These are phyloP conservation scores for Electrona antarctica DNA, from an alignment of 2,113 vertebrate species.

Conservation along the genomic window DNA sequence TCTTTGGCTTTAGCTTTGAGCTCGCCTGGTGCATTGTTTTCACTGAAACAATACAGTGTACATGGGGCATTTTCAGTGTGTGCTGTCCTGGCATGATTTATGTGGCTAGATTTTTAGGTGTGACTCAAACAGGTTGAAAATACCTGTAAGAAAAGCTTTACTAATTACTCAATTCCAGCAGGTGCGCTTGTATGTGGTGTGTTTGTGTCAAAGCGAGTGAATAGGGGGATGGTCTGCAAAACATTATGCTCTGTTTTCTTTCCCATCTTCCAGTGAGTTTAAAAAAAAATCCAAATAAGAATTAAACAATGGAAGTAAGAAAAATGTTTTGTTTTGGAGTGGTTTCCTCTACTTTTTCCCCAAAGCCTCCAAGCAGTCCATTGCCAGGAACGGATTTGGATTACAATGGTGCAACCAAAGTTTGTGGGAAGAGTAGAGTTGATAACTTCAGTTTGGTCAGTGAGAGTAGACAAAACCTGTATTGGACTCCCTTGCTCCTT, in stretches of 20 bases:
- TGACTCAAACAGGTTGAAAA: slow-evolving; percentile 56
- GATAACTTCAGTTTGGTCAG: not conserved
- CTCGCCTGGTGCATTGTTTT: slow-evolving; percentile 67
- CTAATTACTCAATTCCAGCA: slow-evolving; percentile 75
- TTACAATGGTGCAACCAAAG: slow-evolving; percentile 11
- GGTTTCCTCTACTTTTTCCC: slow-evolving; percentile 37
- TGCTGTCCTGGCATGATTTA: slow-evolving; percentile 38
- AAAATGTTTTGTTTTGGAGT: slow-evolving; percentile 18
- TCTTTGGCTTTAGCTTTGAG: slow-evolving; percentile 31
- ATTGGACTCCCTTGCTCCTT: slow-evolving; percentile 11
- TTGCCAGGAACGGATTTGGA: slow-evolving; percentile 23
- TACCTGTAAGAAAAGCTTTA: slow-evolving; percentile 81
- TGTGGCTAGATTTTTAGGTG: slow-evolving; percentile 64
- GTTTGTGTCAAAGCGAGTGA: slow-evolving; percentile 28
- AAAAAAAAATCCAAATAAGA: slow-evolving; percentile 6
- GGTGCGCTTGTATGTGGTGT: slow-evolving; percentile 55
- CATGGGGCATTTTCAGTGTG: slow-evolving; percentile 57
- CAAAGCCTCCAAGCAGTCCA: slow-evolving; percentile 29
- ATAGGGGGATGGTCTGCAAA: slow-evolving; percentile 56
- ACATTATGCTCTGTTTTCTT: slow-evolving; percentile 53
- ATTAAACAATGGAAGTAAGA: slow-evolving; percentile 24
- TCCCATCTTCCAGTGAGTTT: slow-evolving; percentile 46
- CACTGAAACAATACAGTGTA: slow-evolving; percentile 67
- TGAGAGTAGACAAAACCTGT: not conserved
- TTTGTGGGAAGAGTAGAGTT: not conserved